These are phyloP conservation scores for Alfaro cultratus DNA, from an alignment of 2,797 vertebrate genomes.

Conservation along the genomic window DNA sequence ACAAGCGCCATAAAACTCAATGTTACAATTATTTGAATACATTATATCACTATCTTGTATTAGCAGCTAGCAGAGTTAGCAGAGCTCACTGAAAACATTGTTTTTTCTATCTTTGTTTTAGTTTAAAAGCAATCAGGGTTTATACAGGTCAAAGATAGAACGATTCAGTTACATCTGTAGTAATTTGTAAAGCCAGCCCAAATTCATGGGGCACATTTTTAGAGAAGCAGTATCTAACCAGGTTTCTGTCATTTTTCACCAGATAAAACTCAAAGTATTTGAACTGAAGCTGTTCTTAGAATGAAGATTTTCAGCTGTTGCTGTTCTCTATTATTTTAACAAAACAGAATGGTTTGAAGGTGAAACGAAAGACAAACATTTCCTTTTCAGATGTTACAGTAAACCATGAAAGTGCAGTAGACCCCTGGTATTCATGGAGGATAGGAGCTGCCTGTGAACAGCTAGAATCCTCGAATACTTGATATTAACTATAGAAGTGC, in stretches of 20 bases:
- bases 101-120: background rate
- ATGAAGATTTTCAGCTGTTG: background rate
- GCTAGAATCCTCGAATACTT: background rate
- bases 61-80: background rate
- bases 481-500: background rate
- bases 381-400: background rate
- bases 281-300: background rate
- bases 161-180: background rate
- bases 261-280: background rate
- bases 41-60: background rate
- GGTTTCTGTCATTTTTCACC: background rate
- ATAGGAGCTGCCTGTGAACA: background rate
- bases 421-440: no score
- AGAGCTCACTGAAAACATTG: constrained; percentile 12
- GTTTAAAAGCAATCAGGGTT: background rate
- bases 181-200: background rate
- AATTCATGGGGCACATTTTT: background rate
- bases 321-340: background rate
- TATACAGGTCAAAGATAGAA: no score
- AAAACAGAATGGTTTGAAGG: background rate
- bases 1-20: background rate
- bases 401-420: background rate
- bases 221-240: background rate
- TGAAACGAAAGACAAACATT: background rate
- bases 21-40: background rate